Percentiles rank a stretch among this genome's conserved stretches.
phyloP scores from a whole-genome alignment of 2,888 invertebrate species.

The Halictus quadricinctus region DNA sequence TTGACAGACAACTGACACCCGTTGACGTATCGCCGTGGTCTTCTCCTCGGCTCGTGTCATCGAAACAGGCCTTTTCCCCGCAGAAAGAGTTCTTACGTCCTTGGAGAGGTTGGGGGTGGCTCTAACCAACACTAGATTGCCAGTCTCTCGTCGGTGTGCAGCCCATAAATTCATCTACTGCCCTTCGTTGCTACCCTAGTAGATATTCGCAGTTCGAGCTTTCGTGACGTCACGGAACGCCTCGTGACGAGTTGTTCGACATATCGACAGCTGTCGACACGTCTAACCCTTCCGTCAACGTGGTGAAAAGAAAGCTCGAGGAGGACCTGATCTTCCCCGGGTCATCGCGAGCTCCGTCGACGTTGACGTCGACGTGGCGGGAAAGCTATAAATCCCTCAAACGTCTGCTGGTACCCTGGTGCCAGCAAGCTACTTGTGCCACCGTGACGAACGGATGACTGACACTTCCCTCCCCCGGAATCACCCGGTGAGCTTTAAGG shows the following conservation, averaged over 20 bases:
- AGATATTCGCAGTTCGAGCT: slow-evolving; percentile 66
- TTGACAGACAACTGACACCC: slow-evolving; percentile 79
- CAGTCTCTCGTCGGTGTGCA: slow-evolving; percentile 41
- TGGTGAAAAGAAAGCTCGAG: not conserved
- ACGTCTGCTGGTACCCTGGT: slow-evolving; percentile 81
- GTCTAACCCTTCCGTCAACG: not conserved
- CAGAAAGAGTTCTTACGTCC: slow-evolving; percentile 40
- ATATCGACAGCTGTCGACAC: slow-evolving; percentile 41
- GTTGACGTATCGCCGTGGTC: slow-evolving; percentile 39
- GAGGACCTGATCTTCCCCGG: not conserved
- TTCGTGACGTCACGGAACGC: slow-evolving; percentile 77
- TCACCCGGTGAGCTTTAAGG: slow-evolving; percentile 22
- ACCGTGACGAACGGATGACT: slow-evolving; percentile 82
- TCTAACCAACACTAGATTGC: slow-evolving; percentile 9
- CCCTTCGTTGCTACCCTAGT: slow-evolving; percentile 78
- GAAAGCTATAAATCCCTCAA: slow-evolving; percentile 81
- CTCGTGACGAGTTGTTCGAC: slow-evolving; percentile 61
- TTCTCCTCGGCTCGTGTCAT: slow-evolving; percentile 16
- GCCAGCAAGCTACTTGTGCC: slow-evolving; percentile 78
- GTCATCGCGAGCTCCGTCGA: slow-evolving; percentile 41
- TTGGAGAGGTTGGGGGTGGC: not conserved
- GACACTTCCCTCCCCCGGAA: slow-evolving; percentile 70
- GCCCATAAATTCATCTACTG: slow-evolving; percentile 76
- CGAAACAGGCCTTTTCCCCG: slow-evolving; percentile 5
- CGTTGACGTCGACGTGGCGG: slow-evolving; percentile 67